These are phyloP conservation scores for Cavia aperea DNA, from an alignment of 2,113 vertebrate genomes.

Conservation along the genomic window DNA sequence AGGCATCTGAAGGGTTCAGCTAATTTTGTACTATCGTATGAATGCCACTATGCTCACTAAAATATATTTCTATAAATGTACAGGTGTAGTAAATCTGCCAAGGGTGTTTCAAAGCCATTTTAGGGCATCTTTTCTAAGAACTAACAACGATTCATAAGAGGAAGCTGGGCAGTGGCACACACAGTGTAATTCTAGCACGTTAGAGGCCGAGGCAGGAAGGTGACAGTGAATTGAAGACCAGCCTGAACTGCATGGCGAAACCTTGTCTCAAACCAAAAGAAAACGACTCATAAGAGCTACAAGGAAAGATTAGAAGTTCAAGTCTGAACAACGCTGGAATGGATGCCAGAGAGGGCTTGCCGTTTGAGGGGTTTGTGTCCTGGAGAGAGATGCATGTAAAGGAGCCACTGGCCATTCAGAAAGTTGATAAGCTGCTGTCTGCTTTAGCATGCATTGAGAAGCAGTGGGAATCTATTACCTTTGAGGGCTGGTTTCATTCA, in stretches of 20 bases:
- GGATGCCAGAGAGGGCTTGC: not conserved
- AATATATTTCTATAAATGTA: not conserved
- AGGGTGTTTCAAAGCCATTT: constrained; percentile 17
- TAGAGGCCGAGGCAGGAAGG: not conserved
- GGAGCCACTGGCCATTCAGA: constrained; percentile 3
- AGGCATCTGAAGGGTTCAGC: not conserved
- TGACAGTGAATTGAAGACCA: not conserved
- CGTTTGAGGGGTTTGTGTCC: not conserved
- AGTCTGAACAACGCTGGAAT: not conserved
- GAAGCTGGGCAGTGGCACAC: not conserved
- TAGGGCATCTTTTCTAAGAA: not conserved
- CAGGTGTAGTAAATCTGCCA: not conserved
- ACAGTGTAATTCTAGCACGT: not conserved
- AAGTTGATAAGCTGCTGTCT: not conserved
- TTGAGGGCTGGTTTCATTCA: constrained; percentile 11
- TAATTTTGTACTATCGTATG: not conserved
- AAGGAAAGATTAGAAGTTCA: not conserved
- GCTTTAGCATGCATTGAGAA: not conserved
- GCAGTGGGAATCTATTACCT: not conserved
- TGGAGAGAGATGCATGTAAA: not conserved
- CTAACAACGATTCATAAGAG: not conserved
- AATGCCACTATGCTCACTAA: not conserved
- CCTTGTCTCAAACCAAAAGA: not conserved
- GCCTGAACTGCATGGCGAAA: not conserved
- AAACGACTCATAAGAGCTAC: not conserved